Conservation (phyloP, 2,888 invertebrate genomes). For the Troides helena region DNA sequence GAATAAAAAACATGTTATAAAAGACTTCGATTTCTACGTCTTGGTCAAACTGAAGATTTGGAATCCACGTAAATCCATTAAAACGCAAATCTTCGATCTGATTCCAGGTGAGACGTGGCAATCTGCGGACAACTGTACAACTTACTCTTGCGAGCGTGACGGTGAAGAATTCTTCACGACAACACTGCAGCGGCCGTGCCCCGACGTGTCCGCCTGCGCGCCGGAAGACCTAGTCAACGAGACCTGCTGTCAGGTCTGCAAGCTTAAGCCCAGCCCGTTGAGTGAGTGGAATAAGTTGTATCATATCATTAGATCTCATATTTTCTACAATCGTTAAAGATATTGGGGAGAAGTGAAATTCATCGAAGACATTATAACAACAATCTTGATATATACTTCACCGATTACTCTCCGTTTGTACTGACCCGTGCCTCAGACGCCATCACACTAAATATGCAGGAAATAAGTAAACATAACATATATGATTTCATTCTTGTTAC, state of each 20-base stretch:
- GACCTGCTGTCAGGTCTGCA: slow-evolving; percentile 86
- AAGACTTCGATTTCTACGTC: too few relatives aligned
- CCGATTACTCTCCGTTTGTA: too few relatives aligned
- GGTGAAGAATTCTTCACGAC: slow-evolving; percentile 77
- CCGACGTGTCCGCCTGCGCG: slow-evolving; percentile 82
- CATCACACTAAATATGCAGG: too few relatives aligned
- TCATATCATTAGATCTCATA: neutral
- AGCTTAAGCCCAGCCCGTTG: slow-evolving; percentile 66
- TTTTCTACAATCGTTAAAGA: neutral
- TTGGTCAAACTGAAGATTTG: neutral
- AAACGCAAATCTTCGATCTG: neutral
- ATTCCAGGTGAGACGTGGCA: slow-evolving; percentile 76
- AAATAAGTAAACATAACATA: too few relatives aligned
- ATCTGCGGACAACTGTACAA: slow-evolving; percentile 83
- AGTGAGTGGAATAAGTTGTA: slow-evolving; percentile 53
- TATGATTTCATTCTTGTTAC: too few relatives aligned
- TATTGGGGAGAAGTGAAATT: too few relatives aligned
- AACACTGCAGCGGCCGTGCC: slow-evolving; percentile 79
- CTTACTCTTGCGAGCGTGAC: slow-evolving; percentile 72
- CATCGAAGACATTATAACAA: too few relatives aligned
- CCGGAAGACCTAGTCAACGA: slow-evolving; percentile 77
- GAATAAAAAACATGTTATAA: too few relatives aligned
- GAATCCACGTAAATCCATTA: neutral
- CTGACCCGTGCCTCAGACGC: too few relatives aligned
- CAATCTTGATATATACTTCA: too few relatives aligned